Conservation (phyloP, 2,888 invertebrate genomes). For the Corythucha ciliata region DNA sequence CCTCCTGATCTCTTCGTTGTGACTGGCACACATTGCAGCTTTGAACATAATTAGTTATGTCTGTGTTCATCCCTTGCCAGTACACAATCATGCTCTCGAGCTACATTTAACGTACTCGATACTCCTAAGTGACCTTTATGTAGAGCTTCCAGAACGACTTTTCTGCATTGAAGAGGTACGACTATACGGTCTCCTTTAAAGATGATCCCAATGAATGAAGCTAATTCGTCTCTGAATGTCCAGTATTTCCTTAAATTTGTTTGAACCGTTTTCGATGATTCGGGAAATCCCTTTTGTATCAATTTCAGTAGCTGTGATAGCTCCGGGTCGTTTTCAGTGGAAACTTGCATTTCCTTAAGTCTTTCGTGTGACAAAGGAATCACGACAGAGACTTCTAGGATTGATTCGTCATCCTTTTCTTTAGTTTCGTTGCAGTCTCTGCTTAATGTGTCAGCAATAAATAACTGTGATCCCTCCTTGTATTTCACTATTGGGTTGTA, state of each 20-base stretch:
- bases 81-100: background rate
- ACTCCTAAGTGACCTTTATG: background rate
- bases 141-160: background rate
- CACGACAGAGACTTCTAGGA: background rate
- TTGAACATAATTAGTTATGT: background rate
- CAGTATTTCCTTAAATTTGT: background rate
- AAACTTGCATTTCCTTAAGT: background rate
- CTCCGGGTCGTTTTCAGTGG: background rate
- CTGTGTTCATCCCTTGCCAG: background rate
- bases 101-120: background rate
- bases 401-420: slow-evolving; percentile 2
- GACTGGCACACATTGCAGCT: background rate
- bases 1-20: background rate
- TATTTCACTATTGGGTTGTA: slow-evolving; percentile 7
- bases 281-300: background rate
- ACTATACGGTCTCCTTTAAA: background rate
- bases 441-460: slow-evolving; percentile 12
- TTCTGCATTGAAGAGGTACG: background rate
- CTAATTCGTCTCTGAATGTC: slow-evolving; percentile 1
- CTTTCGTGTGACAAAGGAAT: background rate
- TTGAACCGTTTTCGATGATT: background rate
- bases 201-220: background rate
- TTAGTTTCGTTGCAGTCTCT: background rate
- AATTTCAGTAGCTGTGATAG: background rate
- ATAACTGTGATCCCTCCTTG: slow-evolving; percentile 4